Evolutionary conservation across 53 echinoderm and acorn worm genomes (phyloP).

Genomic region (Actinopyga echinites): DNA sequence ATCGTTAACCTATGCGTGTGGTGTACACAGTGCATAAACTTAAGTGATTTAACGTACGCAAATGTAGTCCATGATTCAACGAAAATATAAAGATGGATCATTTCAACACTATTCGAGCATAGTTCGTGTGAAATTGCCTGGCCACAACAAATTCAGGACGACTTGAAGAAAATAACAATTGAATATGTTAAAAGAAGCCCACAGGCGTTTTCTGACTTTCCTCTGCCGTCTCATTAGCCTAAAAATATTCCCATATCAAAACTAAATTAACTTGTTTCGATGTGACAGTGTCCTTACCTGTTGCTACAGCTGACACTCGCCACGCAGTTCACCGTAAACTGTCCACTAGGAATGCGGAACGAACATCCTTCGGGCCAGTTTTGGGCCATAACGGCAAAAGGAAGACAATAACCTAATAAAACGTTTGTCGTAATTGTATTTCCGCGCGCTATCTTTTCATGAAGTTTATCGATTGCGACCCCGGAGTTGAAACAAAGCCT

Average conservation of each 20-base stretch:
- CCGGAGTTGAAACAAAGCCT: not conserved
- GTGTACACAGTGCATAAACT: too few relatives aligned
- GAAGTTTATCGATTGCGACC: constrained; percentile 2
- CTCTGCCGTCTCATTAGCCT: constrained; percentile 23
- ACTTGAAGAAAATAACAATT: too few relatives aligned
- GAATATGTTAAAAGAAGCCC: too few relatives aligned
- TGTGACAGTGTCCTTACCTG: constrained; percentile 12
- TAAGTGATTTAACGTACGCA: too few relatives aligned
- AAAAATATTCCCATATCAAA: constrained; percentile 26
- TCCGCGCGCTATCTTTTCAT: not conserved
- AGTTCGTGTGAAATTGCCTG: too few relatives aligned
- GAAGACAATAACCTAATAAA: constrained; percentile 1
- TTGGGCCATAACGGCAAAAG: constrained; percentile 16
- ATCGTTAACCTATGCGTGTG: too few relatives aligned
- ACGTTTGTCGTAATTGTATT: constrained; percentile 12
- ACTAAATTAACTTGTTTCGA: constrained; percentile 3
- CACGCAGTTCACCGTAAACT: not conserved
- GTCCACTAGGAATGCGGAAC: not conserved
- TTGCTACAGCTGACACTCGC: constrained; percentile 17
- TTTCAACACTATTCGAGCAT: too few relatives aligned
- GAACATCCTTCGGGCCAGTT: constrained; percentile 12
- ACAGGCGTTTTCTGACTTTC: not conserved
- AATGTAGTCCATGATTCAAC: too few relatives aligned
- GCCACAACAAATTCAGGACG: too few relatives aligned
- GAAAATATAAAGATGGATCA: too few relatives aligned